Conservation (phyloP, 1,140 invertebrate species). For the Copidosoma floridanum region DNA sequence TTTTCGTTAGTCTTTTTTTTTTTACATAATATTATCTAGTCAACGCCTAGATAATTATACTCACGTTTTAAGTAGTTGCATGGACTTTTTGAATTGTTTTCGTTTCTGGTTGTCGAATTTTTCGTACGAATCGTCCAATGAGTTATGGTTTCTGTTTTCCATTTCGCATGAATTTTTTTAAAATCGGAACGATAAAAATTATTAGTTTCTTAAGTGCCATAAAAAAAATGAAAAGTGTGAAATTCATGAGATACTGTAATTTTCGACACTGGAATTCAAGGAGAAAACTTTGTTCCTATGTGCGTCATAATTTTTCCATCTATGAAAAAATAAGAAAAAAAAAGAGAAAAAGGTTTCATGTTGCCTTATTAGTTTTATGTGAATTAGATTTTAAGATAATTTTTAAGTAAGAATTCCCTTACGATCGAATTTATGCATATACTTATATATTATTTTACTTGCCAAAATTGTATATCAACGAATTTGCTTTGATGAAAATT, state of each 20-base stretch:
- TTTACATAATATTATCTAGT: slow-evolving; percentile 23
- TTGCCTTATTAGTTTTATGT: slow-evolving; percentile 22
- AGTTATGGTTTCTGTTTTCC: too few species aligned
- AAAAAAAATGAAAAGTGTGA: slow-evolving; percentile 6
- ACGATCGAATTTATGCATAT: slow-evolving; percentile 11
- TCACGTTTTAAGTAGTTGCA: slow-evolving; percentile 14
- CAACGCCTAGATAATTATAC: slow-evolving; percentile 23
- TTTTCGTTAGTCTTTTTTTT: slow-evolving; percentile 8
- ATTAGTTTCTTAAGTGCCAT: slow-evolving; percentile 28
- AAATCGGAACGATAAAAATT: slow-evolving; percentile 1
- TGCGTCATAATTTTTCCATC: slow-evolving; percentile 13
- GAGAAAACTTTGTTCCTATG: slow-evolving; percentile 11
- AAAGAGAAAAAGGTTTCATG: slow-evolving; percentile 12
- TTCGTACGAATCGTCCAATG: not conserved
- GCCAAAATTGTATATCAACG: not conserved
- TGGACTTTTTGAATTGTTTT: slow-evolving; percentile 4
- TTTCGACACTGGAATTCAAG: not conserved
- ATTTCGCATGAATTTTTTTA: slow-evolving; percentile 10
- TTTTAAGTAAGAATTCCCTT: slow-evolving; percentile 15
- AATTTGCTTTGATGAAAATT: slow-evolving; percentile 7
- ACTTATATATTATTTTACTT: slow-evolving; percentile 3
- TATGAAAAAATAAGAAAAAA: too few species aligned
- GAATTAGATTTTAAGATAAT: slow-evolving; percentile 11
- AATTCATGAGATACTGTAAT: slow-evolving; percentile 1
- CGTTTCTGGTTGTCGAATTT: too few species aligned